Evolutionary conservation across 2,797 vertebrate species (phyloP).

Genomic region (Bufotes viridis): DNA sequence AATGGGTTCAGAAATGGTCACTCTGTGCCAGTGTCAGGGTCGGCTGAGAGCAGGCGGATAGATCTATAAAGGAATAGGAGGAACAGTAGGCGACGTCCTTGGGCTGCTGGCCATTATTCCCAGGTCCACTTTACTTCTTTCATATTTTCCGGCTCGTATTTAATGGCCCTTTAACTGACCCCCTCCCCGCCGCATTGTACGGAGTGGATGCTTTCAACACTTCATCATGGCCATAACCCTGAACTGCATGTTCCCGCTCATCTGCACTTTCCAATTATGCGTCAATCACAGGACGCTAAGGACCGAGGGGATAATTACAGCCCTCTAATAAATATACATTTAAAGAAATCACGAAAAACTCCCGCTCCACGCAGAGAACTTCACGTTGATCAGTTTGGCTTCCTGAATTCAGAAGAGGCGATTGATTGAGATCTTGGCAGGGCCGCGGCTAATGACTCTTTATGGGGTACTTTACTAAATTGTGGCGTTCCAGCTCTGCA

Average conservation of each 20-base stretch:
- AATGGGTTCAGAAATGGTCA: not conserved
- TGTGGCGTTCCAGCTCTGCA: not conserved
- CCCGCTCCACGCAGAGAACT: not conserved
- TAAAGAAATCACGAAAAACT: not conserved
- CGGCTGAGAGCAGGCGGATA: not conserved
- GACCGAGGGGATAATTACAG: not conserved
- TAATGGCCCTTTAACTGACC: not conserved
- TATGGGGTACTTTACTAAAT: not conserved
- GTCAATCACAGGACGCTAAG: not conserved
- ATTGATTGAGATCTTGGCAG: slow-evolving; percentile 9
- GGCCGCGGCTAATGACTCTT: not conserved
- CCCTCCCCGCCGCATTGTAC: not conserved
- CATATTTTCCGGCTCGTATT: not conserved
- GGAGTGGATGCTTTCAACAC: not conserved
- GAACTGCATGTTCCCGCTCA: not conserved
- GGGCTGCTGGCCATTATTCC: not conserved
- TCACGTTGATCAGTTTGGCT: not conserved
- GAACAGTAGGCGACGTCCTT: not conserved
- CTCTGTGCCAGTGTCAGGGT: not conserved
- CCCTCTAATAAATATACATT: slow-evolving; percentile 1
- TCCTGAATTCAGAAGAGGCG: not conserved
- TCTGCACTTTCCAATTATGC: not conserved
- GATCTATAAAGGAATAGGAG: not conserved
- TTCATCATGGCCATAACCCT: not conserved
- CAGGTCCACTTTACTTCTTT: not conserved